Conservation (phyloP, 23 tunicate genomes). For the Ciona savignyi region DNA sequence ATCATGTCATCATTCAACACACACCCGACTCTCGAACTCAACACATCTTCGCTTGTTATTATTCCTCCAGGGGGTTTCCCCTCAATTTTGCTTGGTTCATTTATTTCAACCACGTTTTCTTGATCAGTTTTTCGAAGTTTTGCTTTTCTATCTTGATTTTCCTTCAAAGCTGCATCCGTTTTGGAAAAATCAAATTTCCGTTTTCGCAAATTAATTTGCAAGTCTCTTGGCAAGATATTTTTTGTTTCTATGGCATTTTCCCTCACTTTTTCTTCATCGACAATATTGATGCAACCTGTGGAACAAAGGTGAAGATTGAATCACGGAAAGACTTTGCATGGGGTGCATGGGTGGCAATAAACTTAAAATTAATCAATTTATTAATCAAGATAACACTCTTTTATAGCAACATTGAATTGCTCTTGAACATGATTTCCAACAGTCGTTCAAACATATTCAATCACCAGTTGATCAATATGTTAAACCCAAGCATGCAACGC, state of each 20-base stretch:
- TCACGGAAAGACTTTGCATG: too few species aligned
- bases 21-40: not conserved
- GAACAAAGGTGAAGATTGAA: too few species aligned
- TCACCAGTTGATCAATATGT: too few species aligned
- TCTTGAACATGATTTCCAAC: too few species aligned
- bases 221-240: slow-evolving; percentile 46
- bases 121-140: slow-evolving; percentile 12
- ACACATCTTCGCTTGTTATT: not conserved
- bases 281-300: not conserved
- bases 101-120: not conserved
- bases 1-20: slow-evolving; percentile 32
- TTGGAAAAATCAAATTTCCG: slow-evolving; percentile 45
- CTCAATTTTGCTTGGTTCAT: not conserved
- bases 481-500: too few species aligned
- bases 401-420: too few species aligned
- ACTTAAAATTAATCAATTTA: too few species aligned
- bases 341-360: too few species aligned
- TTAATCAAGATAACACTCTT: too few species aligned
- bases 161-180: slow-evolving; percentile 22
- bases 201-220: slow-evolving; percentile 35
- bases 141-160: not conserved
- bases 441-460: too few species aligned
- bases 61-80: not conserved
- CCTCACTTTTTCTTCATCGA: not conserved
- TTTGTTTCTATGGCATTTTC: not conserved